Base-by-base conservation (phyloP, 1,140 invertebrate species). In the Pristionchus pacificus region DNA sequence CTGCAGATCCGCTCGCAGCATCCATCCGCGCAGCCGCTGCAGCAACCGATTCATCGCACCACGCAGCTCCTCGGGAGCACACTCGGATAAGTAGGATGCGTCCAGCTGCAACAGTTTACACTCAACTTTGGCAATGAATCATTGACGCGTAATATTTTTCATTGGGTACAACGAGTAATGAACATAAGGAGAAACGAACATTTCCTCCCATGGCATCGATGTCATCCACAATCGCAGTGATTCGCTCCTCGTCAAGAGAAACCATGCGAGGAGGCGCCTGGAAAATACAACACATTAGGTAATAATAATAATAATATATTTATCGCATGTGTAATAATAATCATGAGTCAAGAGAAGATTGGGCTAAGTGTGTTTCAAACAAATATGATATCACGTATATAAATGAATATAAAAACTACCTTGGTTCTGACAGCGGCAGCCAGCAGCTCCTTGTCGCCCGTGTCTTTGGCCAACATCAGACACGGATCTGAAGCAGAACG, bases 251-350 rank as follows among this genome's bases (percentile, higher is more conserved):
- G 33, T 76, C 75, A 0, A 76, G 58, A 1, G 75, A 68, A 0
- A 76, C 74, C 61, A 76, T 55, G 15, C 67, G 32, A 24, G 75
- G 75, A 2, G 75, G 14, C 2, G 30, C 33, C 61, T 76, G n/a
- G n/a, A n/a, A n/a, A n/a, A n/a, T n/a, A n/a, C n/a, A n/a, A n/a
- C n/a, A n/a, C n/a, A n/a, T n/a, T n/a, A n/a, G n/a, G n/a, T n/a
- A n/a, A n/a, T n/a, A n/a, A n/a, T n/a, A n/a, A n/a, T n/a, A n/a
- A n/a, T n/a, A n/a, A n/a, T n/a, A n/a, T n/a, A n/a, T n/a, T n/a
- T n/a, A n/a, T n/a, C n/a, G n/a, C n/a, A n/a, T n/a, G n/a, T n/a
- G n/a, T n/a, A n/a, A n/a, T n/a, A n/a, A n/a, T n/a, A n/a, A n/a
- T n/a, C n/a, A n/a, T n/a, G n/a, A n/a, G n/a, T n/a, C n/a, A n/a